Conservation (phyloP, 2,113 vertebrate species). For the Cinclus cinclus region DNA sequence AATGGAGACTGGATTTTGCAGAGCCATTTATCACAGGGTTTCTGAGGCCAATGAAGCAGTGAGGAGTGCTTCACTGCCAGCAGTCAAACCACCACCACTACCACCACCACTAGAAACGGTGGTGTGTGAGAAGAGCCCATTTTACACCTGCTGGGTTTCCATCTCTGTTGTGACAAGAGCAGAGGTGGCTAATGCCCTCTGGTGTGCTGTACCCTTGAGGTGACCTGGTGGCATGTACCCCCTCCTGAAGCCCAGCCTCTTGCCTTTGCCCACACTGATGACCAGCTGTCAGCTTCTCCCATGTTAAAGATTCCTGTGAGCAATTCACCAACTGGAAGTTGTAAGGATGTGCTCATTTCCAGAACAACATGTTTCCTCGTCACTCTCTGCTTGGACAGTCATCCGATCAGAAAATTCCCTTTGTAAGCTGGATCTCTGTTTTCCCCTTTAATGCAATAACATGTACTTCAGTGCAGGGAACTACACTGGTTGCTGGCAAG, state of each 20-base stretch:
- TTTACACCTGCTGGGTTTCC: not conserved
- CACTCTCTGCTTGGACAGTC: not conserved
- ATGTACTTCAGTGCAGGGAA: not conserved
- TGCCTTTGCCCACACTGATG: rapidly evolving
- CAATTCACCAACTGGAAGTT: not conserved
- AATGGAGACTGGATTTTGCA: not conserved
- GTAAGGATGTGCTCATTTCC: not conserved
- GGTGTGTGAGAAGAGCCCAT: not conserved
- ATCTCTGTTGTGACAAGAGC: not conserved
- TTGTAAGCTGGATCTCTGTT: not conserved
- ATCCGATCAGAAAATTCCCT: not conserved
- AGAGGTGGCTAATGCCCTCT: not conserved
- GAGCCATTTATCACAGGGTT: not conserved
- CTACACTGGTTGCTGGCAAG: not conserved
- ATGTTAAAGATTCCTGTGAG: not conserved
- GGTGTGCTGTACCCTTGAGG: not conserved
- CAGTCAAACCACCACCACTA: not conserved
- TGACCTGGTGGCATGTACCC: not conserved
- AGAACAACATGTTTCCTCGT: not conserved
- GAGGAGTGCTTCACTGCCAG: not conserved
- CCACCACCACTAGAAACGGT: not conserved
- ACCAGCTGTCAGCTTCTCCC: not conserved
- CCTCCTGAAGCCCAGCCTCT: not conserved
- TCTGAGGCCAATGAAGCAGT: not conserved
- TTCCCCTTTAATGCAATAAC: not conserved